Evolutionary conservation across 2,888 invertebrate species (phyloP), one percentile per base, ranked within the genome.

Genomic region (Trachelus troglodyta): DNA sequence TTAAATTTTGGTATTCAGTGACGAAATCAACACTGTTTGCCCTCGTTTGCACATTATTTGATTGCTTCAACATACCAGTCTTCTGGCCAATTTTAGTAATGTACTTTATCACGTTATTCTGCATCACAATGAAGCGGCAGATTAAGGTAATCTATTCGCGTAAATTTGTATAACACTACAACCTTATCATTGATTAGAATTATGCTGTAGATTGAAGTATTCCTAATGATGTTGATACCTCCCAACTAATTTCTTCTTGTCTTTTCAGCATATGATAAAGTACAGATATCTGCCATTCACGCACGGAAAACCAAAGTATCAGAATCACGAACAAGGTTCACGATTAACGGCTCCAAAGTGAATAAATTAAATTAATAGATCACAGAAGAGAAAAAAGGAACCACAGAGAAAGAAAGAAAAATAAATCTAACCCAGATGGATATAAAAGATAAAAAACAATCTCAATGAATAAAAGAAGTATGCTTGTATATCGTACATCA

Each of bases 61-160:
- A 99, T 89, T 96, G 97, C 88, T 98, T 99, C 92, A 98, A 99
- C 94, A 96, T 99, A 92, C 99, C 99, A 90, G 99, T 99, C 88
- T 99, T 99, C 93, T 99, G 99, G 99, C 99, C 99, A 80, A 99
- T 99, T 89, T 94, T 99, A 92, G 98, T 99, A 89, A 98, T 99
- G 97, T 99, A 99, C 93, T 99, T 99, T 93, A 97, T 99, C 91
- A 98, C 99, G 79, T 93, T 99, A 86, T 98, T 99, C 93, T 97
- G 98, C 93, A 97, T 99, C 91, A 99, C 99, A 79, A 99, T 99
- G 99, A 99, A 99, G 93, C 95, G 99, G 90, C 99, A 99, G 94
- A 99, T 99, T 89, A 99, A 97, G 96, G 98, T 98, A 92, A 94
- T 93, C 82, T 23, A 56, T 80, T 74, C 77, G 75, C 69, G 31